These are phyloP conservation scores for Myrmecobius fasciatus DNA, from an alignment of 2,113 vertebrate species.

Conservation along the genomic window DNA sequence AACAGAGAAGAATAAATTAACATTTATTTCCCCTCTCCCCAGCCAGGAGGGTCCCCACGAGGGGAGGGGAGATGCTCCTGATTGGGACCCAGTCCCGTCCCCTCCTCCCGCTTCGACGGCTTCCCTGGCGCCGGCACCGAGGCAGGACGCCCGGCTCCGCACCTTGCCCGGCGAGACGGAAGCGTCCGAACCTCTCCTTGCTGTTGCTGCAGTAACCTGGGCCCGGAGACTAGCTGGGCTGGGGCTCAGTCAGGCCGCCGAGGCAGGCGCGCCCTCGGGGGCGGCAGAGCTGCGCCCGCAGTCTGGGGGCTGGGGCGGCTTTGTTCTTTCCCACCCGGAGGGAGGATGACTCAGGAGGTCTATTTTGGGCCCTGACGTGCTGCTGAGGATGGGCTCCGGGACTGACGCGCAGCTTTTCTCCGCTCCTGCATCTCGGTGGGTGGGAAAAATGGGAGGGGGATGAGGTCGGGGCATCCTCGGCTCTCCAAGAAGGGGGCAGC, in stretches of 20 bases:
- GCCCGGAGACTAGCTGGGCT: neutral
- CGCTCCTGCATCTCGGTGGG: neutral
- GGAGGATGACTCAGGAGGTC: neutral
- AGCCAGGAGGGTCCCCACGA: conserved; percentile 58
- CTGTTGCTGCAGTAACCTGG: neutral
- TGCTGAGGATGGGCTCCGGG: neutral
- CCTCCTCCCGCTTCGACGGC: neutral
- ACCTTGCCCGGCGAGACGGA: neutral
- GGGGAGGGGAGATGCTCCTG: neutral
- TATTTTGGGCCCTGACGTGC: neutral
- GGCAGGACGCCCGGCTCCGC: neutral
- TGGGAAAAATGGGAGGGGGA: neutral
- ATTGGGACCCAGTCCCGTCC: neutral
- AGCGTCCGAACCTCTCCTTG: neutral
- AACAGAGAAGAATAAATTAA: conserved; percentile 82
- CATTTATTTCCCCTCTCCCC: conserved; percentile 68
- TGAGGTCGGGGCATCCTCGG: neutral
- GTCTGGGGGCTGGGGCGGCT: neutral
- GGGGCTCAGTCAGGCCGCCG: neutral
- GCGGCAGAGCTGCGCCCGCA: neutral
- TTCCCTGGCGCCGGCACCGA: neutral
- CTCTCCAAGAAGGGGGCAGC: neutral
- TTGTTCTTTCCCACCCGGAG: neutral
- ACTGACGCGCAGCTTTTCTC: neutral
- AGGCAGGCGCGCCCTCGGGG: too few relatives aligned